A percentile compares a stretch with the other conserved stretches of the same genome.
Conservation (phyloP, 2,888 invertebrate species). For the Meiosimyza platycephala region DNA sequence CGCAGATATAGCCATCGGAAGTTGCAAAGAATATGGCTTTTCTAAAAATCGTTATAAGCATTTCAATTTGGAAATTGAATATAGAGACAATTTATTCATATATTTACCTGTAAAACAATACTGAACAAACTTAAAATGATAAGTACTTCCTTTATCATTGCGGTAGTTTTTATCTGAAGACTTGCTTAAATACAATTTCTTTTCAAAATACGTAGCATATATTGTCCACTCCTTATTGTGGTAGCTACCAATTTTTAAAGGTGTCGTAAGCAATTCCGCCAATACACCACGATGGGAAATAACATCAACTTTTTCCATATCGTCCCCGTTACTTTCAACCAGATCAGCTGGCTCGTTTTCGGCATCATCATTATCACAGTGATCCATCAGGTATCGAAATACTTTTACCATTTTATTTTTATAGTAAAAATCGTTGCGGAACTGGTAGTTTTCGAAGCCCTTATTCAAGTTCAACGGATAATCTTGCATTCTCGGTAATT, state of each 20-base stretch:
- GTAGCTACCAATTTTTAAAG: not conserved
- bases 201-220: conserved; percentile 10
- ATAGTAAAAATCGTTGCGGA: not conserved
- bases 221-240: not conserved
- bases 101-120: conserved; percentile 29
- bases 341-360: not conserved
- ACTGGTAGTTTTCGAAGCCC: not conserved
- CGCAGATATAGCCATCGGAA: too few species aligned
- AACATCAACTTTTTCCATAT: not conserved
- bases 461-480: conserved; percentile 26
- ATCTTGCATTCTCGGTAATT: not conserved
- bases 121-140: conserved; percentile 24
- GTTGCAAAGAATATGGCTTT: too few species aligned
- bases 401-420: conserved; percentile 6
- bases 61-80: too few species aligned
- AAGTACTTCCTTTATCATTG: not conserved
- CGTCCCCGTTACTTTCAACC: not conserved
- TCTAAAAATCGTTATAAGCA: too few species aligned
- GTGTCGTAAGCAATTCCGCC: not conserved
- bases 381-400: conserved; percentile 9
- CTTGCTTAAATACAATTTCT: conserved; percentile 5
- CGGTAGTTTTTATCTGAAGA: not conserved
- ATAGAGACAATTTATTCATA: not conserved
- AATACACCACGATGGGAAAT: conserved; percentile 7
- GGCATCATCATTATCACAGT: not conserved